phyloP scores from a whole-genome alignment of 1,140 invertebrate genomes.

The Drosophila eugracilis region DNA sequence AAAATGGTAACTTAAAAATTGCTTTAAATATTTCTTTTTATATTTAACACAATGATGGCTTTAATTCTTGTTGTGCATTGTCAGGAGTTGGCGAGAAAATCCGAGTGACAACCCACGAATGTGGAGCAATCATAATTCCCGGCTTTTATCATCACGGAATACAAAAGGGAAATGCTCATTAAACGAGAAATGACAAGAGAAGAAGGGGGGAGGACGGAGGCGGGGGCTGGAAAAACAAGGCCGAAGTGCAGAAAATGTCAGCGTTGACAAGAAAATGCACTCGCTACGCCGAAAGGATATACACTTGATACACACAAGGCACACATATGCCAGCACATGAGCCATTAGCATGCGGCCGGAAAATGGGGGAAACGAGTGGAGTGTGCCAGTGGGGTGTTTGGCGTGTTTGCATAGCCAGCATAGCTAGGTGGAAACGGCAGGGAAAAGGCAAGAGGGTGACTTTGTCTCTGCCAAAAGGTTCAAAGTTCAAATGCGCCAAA shows the following conservation, averaged over 20 bases:
- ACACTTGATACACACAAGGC: slow-evolving; percentile 66
- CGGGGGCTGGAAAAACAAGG: slow-evolving; percentile 44
- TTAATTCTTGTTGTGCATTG: neutral
- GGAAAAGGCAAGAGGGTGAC: neutral
- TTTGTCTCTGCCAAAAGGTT: slow-evolving; percentile 57
- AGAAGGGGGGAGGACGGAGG: neutral
- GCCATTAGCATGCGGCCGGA: slow-evolving; percentile 53
- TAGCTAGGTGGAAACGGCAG: slow-evolving; percentile 17
- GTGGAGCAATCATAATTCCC: slow-evolving; percentile 72
- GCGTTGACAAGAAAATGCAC: slow-evolving; percentile 81
- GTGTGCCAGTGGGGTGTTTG: slow-evolving; percentile 5
- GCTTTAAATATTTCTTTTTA: neutral
- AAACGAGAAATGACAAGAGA: slow-evolving; percentile 64
- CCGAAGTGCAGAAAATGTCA: slow-evolving; percentile 80
- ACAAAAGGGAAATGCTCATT: slow-evolving; percentile 76
- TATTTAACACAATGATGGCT: neutral
- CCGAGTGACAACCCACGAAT: slow-evolving; percentile 33
- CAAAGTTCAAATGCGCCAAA: slow-evolving; percentile 69
- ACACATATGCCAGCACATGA: slow-evolving; percentile 27
- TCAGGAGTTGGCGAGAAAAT: slow-evolving; percentile 10
- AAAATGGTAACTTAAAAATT: neutral
- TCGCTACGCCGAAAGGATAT: slow-evolving; percentile 72
- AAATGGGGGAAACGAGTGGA: neutral
- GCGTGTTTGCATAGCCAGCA: slow-evolving; percentile 35
- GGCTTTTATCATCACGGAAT: slow-evolving; percentile 63